Evolutionary conservation across 2,797 vertebrate species (phyloP).

Genomic region (Esox masquinongy): DNA sequence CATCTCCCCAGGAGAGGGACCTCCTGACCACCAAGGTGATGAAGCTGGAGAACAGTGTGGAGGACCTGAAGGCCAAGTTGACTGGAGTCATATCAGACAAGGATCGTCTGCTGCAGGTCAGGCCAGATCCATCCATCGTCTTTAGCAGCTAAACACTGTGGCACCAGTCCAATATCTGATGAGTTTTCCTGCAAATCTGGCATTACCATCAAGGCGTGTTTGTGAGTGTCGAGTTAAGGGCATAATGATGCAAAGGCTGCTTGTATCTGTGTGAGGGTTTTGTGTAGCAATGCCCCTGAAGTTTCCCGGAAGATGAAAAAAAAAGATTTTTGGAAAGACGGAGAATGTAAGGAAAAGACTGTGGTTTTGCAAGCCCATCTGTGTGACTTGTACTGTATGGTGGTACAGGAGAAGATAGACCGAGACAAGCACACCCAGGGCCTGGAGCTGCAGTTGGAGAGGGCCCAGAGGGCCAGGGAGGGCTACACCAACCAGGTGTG

Average conservation of each 20-base stretch:
- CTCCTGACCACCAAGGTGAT: slow-evolving; percentile 66
- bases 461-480: slow-evolving; percentile 44
- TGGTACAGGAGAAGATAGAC: slow-evolving; percentile 64
- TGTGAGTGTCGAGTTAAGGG: neutral
- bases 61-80: slow-evolving; percentile 65
- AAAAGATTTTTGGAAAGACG: too few species aligned
- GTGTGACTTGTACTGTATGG: neutral
- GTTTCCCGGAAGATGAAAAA: too few species aligned
- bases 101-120: slow-evolving; percentile 68
- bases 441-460: slow-evolving; percentile 59
- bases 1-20: slow-evolving; percentile 71
- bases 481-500: slow-evolving; percentile 55
- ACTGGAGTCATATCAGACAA: slow-evolving; percentile 55
- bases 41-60: slow-evolving; percentile 67
- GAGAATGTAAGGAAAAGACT: too few species aligned
- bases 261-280: neutral
- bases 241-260: neutral
- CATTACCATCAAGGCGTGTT: neutral
- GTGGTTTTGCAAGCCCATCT: neutral
- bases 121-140: neutral
- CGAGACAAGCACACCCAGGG: slow-evolving; percentile 55
- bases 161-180: neutral
- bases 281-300: neutral
- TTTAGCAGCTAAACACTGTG: neutral
- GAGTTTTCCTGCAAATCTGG: neutral